phyloP scores from a whole-genome alignment of 64 coral and sea anemone species.

The Cladopsammia gracilis region DNA sequence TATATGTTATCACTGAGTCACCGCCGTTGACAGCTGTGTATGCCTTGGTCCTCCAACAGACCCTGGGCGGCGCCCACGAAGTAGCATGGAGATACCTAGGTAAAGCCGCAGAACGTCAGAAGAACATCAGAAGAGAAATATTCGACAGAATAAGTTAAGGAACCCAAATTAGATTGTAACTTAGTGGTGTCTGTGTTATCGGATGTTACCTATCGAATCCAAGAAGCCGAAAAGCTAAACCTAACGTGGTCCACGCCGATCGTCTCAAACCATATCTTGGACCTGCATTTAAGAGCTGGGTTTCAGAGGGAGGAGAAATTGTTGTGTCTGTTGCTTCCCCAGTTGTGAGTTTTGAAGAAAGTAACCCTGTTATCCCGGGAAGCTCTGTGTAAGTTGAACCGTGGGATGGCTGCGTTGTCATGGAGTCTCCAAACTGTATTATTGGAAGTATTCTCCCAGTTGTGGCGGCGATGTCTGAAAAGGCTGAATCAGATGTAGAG shows the following conservation, averaged over 20 bases:
- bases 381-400: no score
- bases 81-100: neutral
- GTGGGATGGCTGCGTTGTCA: no score
- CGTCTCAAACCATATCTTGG: conserved; percentile 76
- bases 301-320: neutral
- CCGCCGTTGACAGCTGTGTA: neutral
- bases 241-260: conserved; percentile 54
- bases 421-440: no score
- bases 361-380: no score
- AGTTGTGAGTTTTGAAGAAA: no score
- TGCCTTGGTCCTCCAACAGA: neutral
- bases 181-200: neutral
- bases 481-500: no score
- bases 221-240: conserved; percentile 16
- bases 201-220: neutral
- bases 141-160: no score
- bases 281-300: conserved; percentile 65
- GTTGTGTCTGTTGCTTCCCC: no score
- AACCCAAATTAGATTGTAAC: neutral
- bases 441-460: no score
- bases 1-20: conserved; percentile 35
- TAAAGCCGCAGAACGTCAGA: neutral
- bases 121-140: no score
- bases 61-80: neutral
- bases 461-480: no score